Evolutionary conservation across 2,113 vertebrate genomes (phyloP), one percentile per base, ranked within the genome.

Genomic region (Solea senegalensis): DNA sequence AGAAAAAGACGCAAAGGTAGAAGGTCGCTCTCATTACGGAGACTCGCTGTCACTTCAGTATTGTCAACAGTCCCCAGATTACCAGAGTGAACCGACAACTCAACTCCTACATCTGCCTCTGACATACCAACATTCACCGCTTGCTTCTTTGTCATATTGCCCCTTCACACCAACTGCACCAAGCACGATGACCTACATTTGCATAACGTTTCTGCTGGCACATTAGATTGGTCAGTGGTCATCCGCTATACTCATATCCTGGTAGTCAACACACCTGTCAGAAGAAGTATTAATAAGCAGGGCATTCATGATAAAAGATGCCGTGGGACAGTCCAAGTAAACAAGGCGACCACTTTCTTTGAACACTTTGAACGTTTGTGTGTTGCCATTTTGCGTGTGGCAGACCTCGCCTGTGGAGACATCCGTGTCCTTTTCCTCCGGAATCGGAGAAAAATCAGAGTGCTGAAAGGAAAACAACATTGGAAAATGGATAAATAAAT

Each of bases 181-280:
- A 80, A 74, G 60, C 65, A 64, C 76, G 64, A 62, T 92, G 90
- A 93, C 88, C 91, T 90, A 92, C 64, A 91, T 91, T 90, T 86
- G 49, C 80, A 86, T 88, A 68, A 80, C 79, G 54, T 65, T 74
- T 74, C 52, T 16, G 61, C 57, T 86, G 72, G 65, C 83, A 88
- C 69, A 74, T 86, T 80, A 62, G 64, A 71, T 28, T 73, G 73
- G 63, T 81, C 73, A 76, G 76, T 58, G 58, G 64, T 41, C 26
- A 49, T 15, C 52, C 53, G 50, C 75, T 80, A 62, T 73, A 21
- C 21, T 74, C 53, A 59, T 54, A 76, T 72, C 48, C 65, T 74
- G 62, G 57, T 81, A 78, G 67, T 78, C 80, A 82, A 72, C 39
- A 65, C 45, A 80, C 64, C 65, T 53, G 82, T 81, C 80, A 83